Evolutionary conservation across 1,140 invertebrate species (phyloP).

Genomic region (Drosophila nigromelanica): DNA sequence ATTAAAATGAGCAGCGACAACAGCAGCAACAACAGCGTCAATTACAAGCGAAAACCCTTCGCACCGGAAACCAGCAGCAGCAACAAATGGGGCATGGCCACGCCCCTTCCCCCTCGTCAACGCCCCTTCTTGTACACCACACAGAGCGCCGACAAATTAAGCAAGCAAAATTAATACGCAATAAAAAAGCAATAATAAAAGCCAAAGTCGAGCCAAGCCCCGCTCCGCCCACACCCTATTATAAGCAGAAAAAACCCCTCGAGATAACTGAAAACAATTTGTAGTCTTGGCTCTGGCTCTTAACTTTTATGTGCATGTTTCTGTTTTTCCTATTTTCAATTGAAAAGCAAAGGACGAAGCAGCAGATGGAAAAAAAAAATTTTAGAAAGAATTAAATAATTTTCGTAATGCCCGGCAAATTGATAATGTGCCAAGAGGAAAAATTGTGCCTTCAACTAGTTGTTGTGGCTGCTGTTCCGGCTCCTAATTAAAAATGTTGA

Average conservation of each 20-base stretch:
- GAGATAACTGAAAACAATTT: slow-evolving; percentile 74
- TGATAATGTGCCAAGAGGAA: slow-evolving; percentile 36
- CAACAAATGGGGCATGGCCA: slow-evolving; percentile 40
- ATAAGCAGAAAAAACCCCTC: background rate
- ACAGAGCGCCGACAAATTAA: slow-evolving; percentile 66
- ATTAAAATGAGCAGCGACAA: slow-evolving; percentile 72
- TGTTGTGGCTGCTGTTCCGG: slow-evolving; percentile 39
- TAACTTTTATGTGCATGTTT: slow-evolving; percentile 46
- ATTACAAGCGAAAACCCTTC: slow-evolving; percentile 69
- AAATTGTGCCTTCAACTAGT: slow-evolving; percentile 28
- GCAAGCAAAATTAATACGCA: slow-evolving; percentile 83
- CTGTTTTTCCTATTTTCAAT: slow-evolving; percentile 35
- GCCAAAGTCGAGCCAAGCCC: slow-evolving; percentile 38
- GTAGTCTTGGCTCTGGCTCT: slow-evolving; percentile 54
- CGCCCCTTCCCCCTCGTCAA: slow-evolving; percentile 25
- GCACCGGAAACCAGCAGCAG: slow-evolving; percentile 40
- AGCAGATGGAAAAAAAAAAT: background rate
- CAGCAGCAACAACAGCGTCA: slow-evolving; percentile 51
- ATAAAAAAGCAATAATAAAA: slow-evolving; percentile 83
- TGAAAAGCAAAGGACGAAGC: slow-evolving; percentile 7
- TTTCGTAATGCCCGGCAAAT: slow-evolving; percentile 60
- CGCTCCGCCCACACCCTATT: background rate
- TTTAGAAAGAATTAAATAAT: slow-evolving; percentile 57
- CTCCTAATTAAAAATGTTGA: slow-evolving; percentile 75
- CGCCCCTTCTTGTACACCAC: background rate